Evolutionary conservation across 2,888 invertebrate species (phyloP), one percentile per base, ranked within the genome.

Genomic region (Elegia similella): DNA sequence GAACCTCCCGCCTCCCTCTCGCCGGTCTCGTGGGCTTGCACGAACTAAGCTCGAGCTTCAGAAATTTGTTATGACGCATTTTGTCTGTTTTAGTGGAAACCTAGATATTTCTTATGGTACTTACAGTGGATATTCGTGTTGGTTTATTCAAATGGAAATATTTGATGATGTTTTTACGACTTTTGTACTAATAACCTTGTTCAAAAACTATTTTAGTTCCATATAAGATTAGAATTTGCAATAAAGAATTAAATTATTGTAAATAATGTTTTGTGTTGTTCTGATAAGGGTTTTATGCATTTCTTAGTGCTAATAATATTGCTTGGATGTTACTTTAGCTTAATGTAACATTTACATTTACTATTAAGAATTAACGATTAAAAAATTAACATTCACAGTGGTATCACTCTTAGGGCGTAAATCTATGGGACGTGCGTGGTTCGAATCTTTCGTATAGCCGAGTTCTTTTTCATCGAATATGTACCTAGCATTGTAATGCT

Each of bases 31-130:
- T 76, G 86, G 86, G 87, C 75, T 78, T 82, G 80, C 80, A 79
- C 80, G 79, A 80, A 83, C 76, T 80, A 80, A 85, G 84, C 86
- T 83, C 74, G 76, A 79, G 82, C 86, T 85, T 77, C 82, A 84
- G 85, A 88, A 88, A 88, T 89, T 88, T 87, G 88, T 88, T 89
- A 89, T 89, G 90, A 90, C 89, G 89, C 89, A 88, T 81, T 84
- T 82, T 81, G 81, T 84, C 76, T 78, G 76, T 78, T 81, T 80
- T 70, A 68, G 69, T 70, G 68, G 70, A 68, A 67, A 73, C 71
- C 63, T 60, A 63, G 61, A 64, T 63, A 61, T 67, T 61, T 57
- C 60, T 64, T 65, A 59, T 59, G 55, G 46, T 55, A 56, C 47
- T 52, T 34, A 44, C 30, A 46, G 46, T 30, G 50, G 13, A 58